Evolutionary conservation across 2,797 vertebrate genomes (phyloP).

Genomic region (Propithecus perrieri): DNA sequence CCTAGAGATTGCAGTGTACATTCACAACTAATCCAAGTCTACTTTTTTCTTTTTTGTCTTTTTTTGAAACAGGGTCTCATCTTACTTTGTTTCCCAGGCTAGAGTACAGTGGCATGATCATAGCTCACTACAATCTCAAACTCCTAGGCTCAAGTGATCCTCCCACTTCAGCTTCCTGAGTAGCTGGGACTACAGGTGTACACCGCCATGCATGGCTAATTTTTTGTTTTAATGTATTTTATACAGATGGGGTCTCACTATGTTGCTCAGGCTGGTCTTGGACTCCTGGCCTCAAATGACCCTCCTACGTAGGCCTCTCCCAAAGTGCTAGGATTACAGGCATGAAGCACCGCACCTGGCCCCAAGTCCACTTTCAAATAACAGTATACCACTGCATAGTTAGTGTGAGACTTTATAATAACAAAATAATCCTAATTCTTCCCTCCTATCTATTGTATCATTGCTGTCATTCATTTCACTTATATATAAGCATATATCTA

Average conservation of each 20-base stretch:
- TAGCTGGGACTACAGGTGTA: background rate
- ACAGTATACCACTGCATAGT: background rate
- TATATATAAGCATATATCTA: background rate
- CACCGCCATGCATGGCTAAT: background rate
- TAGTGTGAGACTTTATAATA: background rate
- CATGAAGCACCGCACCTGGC: background rate
- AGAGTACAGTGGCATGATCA: background rate
- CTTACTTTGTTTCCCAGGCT: background rate
- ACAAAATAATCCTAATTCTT: background rate
- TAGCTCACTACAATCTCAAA: background rate
- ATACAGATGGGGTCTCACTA: background rate
- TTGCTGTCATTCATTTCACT: background rate
- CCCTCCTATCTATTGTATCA: background rate
- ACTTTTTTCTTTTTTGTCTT: background rate
- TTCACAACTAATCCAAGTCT: background rate
- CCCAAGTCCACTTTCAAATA: background rate
- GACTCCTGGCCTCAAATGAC: background rate
- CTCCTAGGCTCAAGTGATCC: background rate
- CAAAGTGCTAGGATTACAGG: background rate
- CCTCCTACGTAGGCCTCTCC: background rate
- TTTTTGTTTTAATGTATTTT: background rate
- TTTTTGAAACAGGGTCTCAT: too few relatives aligned
- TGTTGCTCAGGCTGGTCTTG: background rate
- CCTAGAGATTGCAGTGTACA: background rate
- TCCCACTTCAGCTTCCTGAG: background rate